Evolutionary conservation across 2,888 invertebrate genomes (phyloP).

Genomic region (Calliphora vomitoria): DNA sequence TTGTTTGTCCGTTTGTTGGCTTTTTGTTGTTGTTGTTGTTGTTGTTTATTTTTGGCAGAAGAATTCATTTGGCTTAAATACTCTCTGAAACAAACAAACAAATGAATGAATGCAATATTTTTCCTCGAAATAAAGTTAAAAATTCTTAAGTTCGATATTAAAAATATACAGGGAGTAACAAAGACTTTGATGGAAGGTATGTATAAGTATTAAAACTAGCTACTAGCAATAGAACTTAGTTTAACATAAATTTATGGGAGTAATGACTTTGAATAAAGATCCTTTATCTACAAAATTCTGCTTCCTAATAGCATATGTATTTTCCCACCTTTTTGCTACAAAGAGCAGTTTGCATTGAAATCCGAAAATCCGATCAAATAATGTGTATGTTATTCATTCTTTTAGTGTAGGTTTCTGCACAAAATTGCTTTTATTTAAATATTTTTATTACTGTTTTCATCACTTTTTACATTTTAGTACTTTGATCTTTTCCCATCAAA

Average conservation of each 20-base stretch:
- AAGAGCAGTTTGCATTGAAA: too few species aligned
- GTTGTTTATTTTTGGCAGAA: slow-evolving; percentile 37
- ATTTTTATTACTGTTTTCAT: slow-evolving; percentile 5
- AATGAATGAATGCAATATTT: slow-evolving; percentile 42
- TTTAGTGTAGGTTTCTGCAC: slow-evolving; percentile 1
- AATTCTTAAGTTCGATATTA: slow-evolving; percentile 64
- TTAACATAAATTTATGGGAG: too few species aligned
- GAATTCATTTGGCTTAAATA: slow-evolving; percentile 70
- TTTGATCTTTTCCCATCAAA: slow-evolving; percentile 42
- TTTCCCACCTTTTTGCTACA: too few species aligned
- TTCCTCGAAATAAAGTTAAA: slow-evolving; percentile 53
- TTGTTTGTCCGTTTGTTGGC: slow-evolving; percentile 12
- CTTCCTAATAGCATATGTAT: too few species aligned
- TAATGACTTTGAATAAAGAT: too few species aligned
- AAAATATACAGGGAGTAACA: slow-evolving; percentile 38
- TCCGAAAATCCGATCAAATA: too few species aligned
- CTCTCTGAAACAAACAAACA: slow-evolving; percentile 52
- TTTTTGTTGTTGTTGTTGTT: slow-evolving; percentile 27
- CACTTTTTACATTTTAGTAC: slow-evolving; percentile 31
- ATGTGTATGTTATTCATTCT: not conserved
- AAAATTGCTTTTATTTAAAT: slow-evolving; percentile 12
- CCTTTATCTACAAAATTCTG: too few species aligned
- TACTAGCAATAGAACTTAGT: too few species aligned
- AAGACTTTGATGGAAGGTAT: not conserved
- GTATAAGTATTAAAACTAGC: too few species aligned